A percentile compares a stretch with the other conserved stretches of the same genome.
Evolutionary conservation across 2,888 invertebrate species (phyloP).

Genomic region (Brachypalpus laphriformis): DNA sequence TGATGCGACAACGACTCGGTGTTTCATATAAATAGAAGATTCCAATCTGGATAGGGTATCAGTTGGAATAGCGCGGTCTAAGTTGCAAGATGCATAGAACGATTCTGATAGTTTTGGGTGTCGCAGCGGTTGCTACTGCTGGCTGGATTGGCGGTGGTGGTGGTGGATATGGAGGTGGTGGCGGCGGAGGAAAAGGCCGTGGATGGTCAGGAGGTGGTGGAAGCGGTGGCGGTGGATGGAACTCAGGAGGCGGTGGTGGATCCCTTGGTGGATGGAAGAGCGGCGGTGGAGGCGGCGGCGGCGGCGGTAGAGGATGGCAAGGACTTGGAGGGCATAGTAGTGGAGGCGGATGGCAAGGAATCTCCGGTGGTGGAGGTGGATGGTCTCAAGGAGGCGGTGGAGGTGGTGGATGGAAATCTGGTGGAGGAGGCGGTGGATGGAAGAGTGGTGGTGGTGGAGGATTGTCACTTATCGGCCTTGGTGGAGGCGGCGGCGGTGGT

Average conservation of each 20-base stretch:
- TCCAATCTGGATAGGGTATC: slow-evolving; percentile 41
- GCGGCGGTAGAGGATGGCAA: slow-evolving; percentile 68
- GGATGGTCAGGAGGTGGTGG: slow-evolving; percentile 38
- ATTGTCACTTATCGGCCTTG: slow-evolving; percentile 54
- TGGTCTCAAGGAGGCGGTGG: no score
- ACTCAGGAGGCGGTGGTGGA: slow-evolving; percentile 28
- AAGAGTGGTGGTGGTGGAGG: slow-evolving; percentile 52
- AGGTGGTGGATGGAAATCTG: no score
- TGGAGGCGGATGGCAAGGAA: slow-evolving; percentile 74
- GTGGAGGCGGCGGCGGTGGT: slow-evolving; percentile 70
- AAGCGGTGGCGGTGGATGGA: slow-evolving; percentile 35
- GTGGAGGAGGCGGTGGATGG: slow-evolving; percentile 67
- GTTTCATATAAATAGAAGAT: slow-evolving; percentile 69
- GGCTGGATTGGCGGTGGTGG: slow-evolving; percentile 67
- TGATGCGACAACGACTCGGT: slow-evolving; percentile 28
- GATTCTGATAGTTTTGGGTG: slow-evolving; percentile 63
- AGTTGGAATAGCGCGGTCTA: slow-evolving; percentile 56
- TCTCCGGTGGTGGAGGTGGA: slow-evolving; percentile 72
- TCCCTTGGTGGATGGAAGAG: slow-evolving; percentile 27
- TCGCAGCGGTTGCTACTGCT: slow-evolving; percentile 44
- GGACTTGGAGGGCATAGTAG: slow-evolving; percentile 47
- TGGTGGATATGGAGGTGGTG: slow-evolving; percentile 36
- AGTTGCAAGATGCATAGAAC: slow-evolving; percentile 67
- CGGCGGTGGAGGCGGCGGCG: slow-evolving; percentile 73
- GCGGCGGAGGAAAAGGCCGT: slow-evolving; percentile 26